These are phyloP conservation scores for Bradypus variegatus DNA, from an alignment of 2,797 vertebrate species.

Conservation along the genomic window DNA sequence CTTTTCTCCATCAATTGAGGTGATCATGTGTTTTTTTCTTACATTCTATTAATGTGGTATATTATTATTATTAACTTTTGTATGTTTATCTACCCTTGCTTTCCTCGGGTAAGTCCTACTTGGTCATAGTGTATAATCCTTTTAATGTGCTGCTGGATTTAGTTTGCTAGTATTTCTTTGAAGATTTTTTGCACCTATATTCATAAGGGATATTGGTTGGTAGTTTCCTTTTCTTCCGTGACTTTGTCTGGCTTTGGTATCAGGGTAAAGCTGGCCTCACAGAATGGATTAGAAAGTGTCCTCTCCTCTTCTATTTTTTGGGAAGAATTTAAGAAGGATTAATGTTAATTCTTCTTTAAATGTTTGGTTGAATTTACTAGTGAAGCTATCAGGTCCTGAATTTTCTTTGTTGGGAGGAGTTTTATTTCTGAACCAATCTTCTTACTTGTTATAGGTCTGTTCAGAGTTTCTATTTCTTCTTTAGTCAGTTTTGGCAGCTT, in stretches of 20 bases:
- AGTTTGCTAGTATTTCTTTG: not conserved
- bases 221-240: not conserved
- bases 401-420: not conserved
- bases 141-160: constrained; percentile 3
- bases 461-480: constrained; percentile 26
- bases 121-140: not conserved
- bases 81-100: not conserved
- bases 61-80: not conserved
- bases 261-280: not conserved
- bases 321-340: not conserved
- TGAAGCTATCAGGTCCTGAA: not conserved
- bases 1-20: not conserved
- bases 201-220: not conserved
- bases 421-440: not conserved
- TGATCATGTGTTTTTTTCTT: not conserved
- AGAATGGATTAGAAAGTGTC: not conserved
- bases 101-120: not conserved
- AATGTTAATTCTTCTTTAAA: constrained; percentile 19
- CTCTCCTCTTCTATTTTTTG: not conserved
- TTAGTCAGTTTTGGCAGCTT: not conserved
- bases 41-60: not conserved
- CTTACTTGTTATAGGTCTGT: not conserved
- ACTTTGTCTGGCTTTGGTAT: not conserved
- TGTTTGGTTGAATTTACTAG: not conserved
- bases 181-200: constrained; percentile 4